Conservation (phyloP, 2,888 invertebrate genomes). For the Drosophila setosimentum region DNA sequence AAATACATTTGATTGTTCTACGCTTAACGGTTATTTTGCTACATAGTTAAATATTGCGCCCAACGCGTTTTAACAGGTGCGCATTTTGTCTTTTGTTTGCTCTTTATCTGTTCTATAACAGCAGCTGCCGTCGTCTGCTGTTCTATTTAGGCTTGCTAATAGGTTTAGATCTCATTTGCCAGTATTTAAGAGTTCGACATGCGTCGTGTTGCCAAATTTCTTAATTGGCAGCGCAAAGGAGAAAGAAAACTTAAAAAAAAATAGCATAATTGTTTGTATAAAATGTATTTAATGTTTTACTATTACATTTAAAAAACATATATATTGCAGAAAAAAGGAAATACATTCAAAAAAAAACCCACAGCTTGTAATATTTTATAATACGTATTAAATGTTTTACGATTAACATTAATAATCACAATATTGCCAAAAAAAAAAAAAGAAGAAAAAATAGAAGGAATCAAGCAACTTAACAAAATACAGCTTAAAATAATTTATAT, state of each 20-base stretch:
- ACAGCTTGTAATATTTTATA: background rate
- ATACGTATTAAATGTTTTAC: background rate
- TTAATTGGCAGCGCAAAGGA: slow-evolving; percentile 1
- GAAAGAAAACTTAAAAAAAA: background rate
- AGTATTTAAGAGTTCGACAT: slow-evolving; percentile 3
- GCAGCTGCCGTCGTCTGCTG: slow-evolving; percentile 18
- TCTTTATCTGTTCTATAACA: slow-evolving; percentile 34
- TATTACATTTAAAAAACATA: background rate
- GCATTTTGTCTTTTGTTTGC: slow-evolving; percentile 23
- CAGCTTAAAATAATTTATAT: background rate
- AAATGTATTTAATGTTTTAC: background rate
- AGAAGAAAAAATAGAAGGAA: too few species aligned
- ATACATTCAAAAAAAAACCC: background rate
- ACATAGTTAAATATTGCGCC: slow-evolving; percentile 19
- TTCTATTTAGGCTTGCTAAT: slow-evolving; percentile 11
- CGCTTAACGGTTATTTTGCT: slow-evolving; percentile 32
- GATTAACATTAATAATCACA: background rate
- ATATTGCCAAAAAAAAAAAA: background rate
- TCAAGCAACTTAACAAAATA: background rate
- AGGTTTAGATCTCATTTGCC: slow-evolving; percentile 22
- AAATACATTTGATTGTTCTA: slow-evolving; percentile 38
- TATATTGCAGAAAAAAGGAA: background rate
- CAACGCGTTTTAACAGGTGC: slow-evolving; percentile 47
- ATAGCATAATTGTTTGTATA: background rate
- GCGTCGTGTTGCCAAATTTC: background rate